A percentile compares a stretch with the other conserved stretches of the same genome.
These are phyloP conservation scores for Hemiscyllium ocellatum DNA, from an alignment of 2,113 vertebrate genomes.

Conservation along the genomic window DNA sequence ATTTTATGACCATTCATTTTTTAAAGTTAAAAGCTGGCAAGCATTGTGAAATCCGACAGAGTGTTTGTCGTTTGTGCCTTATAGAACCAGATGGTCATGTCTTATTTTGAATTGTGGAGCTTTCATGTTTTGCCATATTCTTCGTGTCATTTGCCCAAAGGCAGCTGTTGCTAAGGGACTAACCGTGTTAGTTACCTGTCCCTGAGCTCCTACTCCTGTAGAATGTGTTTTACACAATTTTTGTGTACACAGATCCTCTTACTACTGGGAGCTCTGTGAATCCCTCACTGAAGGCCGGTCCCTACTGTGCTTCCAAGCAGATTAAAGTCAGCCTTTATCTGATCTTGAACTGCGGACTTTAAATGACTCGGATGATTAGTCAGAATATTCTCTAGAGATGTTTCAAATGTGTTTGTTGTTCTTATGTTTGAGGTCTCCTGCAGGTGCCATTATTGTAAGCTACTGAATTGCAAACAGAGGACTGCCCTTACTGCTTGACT, in stretches of 20 bases:
- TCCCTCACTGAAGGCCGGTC: background rate
- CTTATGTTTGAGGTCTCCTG: background rate
- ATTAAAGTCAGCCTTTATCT: background rate
- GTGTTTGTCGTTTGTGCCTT: background rate
- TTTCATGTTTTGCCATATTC: background rate
- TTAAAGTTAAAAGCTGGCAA: background rate
- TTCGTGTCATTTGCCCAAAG: background rate
- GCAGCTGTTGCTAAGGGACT: background rate
- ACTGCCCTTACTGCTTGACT: background rate
- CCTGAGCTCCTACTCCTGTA: background rate
- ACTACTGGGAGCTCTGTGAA: background rate
- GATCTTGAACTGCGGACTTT: background rate
- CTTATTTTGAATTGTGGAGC: background rate
- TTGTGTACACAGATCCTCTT: background rate
- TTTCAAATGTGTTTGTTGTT: background rate
- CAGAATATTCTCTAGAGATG: background rate
- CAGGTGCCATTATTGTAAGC: background rate
- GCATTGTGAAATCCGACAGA: background rate
- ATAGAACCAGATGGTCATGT: background rate
- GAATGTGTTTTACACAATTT: background rate
- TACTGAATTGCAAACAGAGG: background rate
- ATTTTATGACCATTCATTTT: background rate
- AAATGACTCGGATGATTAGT: background rate
- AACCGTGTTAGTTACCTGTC: background rate
- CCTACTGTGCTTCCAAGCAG: background rate